These are phyloP conservation scores for Cottus gobio DNA, from an alignment of 2,113 vertebrate genomes.

Conservation along the genomic window DNA sequence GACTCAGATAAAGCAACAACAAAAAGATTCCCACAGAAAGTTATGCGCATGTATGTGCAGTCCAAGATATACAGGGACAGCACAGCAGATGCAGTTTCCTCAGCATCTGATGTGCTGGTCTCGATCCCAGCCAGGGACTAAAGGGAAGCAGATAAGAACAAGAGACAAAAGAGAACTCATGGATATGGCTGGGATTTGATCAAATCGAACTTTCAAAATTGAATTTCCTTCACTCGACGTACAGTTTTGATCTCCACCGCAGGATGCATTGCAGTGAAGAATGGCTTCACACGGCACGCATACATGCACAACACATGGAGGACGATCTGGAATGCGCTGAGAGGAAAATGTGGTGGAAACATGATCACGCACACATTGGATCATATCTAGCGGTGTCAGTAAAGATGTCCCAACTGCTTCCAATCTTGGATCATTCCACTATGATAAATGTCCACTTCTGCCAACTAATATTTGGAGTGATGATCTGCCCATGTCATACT, in stretches of 20 bases:
- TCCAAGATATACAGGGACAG: constrained; percentile 36
- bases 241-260: background rate
- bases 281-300: background rate
- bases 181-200: background rate
- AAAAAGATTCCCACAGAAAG: constrained; percentile 40
- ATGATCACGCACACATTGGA: constrained; percentile 1
- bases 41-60: background rate
- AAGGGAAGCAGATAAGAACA: background rate
- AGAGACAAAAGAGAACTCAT: background rate
- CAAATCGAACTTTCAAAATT: background rate
- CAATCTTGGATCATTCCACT: background rate
- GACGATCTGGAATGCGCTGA: constrained; percentile 38
- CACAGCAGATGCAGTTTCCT: constrained; percentile 30
- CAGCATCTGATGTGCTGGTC: constrained; percentile 8
- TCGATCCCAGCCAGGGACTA: background rate
- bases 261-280: constrained; percentile 6
- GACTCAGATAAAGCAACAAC: constrained; percentile 40
- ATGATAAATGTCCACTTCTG: background rate
- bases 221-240: background rate
- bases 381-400: background rate
- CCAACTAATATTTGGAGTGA: background rate
- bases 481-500: background rate
- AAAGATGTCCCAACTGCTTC: constrained; percentile 7
- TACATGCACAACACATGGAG: constrained; percentile 19
- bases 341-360: constrained; percentile 31